These are phyloP conservation scores for Diabrotica balteata DNA, from an alignment of 2,888 invertebrate genomes.

Conservation along the genomic window DNA sequence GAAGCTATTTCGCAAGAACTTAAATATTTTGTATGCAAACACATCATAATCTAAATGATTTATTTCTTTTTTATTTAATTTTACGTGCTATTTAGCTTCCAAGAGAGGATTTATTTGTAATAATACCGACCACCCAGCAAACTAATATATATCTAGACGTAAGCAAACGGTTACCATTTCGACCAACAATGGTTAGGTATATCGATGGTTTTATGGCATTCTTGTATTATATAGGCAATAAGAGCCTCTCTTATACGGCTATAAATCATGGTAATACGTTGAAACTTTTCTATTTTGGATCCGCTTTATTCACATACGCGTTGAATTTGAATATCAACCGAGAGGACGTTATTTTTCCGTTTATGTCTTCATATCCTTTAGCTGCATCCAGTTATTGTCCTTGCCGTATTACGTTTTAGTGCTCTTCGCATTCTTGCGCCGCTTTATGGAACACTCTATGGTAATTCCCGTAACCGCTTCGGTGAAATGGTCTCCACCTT, in stretches of 20 bases:
- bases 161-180: slow-evolving; percentile 1
- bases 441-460: slow-evolving; percentile 48
- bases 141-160: not conserved
- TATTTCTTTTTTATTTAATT: too few species aligned
- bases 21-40: too few species aligned
- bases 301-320: slow-evolving; percentile 48
- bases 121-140: not conserved
- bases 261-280: slow-evolving; percentile 38
- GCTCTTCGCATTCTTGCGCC: slow-evolving; percentile 47
- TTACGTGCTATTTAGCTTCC: too few species aligned
- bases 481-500: slow-evolving; percentile 46
- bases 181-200: slow-evolving; percentile 20
- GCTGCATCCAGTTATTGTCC: slow-evolving; percentile 57
- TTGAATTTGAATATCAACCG: slow-evolving; percentile 54
- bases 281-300: slow-evolving; percentile 39
- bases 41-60: too few species aligned
- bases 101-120: not conserved
- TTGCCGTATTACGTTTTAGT: slow-evolving; percentile 56
- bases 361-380: slow-evolving; percentile 59
- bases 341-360: slow-evolving; percentile 55
- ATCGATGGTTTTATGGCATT: slow-evolving; percentile 25
- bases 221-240: slow-evolving; percentile 31
- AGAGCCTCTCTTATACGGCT: slow-evolving; percentile 30
- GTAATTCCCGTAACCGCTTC: slow-evolving; percentile 50
- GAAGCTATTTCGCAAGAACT: too few species aligned